Conservation (phyloP, 2,888 invertebrate genomes). For the Coelinius sp. region DNA sequence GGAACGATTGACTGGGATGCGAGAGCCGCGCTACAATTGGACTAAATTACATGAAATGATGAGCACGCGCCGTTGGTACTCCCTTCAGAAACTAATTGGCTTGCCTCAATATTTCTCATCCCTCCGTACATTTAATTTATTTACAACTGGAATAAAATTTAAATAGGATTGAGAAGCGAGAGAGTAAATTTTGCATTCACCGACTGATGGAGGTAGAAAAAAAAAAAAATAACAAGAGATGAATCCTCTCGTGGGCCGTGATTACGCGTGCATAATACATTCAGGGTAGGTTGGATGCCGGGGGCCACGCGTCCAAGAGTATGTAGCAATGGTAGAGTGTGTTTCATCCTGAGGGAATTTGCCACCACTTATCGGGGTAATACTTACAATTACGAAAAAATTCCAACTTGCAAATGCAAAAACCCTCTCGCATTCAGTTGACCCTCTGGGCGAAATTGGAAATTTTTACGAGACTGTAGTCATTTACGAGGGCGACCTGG, state of each 20-base stretch:
- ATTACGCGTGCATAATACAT: slow-evolving; percentile 39
- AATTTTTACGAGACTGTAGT: slow-evolving; percentile 10
- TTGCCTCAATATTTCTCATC: slow-evolving; percentile 45
- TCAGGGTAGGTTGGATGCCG: slow-evolving; percentile 19
- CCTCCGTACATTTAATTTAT: slow-evolving; percentile 6
- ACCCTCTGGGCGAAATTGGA: slow-evolving; percentile 6
- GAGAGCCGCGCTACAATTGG: slow-evolving; percentile 60
- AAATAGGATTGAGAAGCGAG: slow-evolving; percentile 41
- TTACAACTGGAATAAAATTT: slow-evolving; percentile 43
- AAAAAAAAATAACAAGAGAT: slow-evolving; percentile 2
- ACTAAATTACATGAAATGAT: slow-evolving; percentile 55
- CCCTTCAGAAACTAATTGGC: slow-evolving; percentile 56
- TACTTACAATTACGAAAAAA: slow-evolving; percentile 60
- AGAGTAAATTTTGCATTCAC: neutral
- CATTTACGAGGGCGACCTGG: slow-evolving; percentile 5
- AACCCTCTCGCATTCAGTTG: neutral
- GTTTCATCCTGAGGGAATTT: slow-evolving; percentile 32
- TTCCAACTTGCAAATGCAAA: slow-evolving; percentile 38
- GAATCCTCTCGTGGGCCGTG: slow-evolving; percentile 27
- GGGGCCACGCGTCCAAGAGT: slow-evolving; percentile 42
- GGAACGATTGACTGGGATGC: slow-evolving; percentile 56
- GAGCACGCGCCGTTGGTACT: slow-evolving; percentile 53
- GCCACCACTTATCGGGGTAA: slow-evolving; percentile 53
- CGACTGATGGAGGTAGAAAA: slow-evolving; percentile 9
- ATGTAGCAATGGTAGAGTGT: slow-evolving; percentile 12